phyloP scores from a whole-genome alignment of 1,140 invertebrate genomes.

The Zaprionus kolodkinae region DNA sequence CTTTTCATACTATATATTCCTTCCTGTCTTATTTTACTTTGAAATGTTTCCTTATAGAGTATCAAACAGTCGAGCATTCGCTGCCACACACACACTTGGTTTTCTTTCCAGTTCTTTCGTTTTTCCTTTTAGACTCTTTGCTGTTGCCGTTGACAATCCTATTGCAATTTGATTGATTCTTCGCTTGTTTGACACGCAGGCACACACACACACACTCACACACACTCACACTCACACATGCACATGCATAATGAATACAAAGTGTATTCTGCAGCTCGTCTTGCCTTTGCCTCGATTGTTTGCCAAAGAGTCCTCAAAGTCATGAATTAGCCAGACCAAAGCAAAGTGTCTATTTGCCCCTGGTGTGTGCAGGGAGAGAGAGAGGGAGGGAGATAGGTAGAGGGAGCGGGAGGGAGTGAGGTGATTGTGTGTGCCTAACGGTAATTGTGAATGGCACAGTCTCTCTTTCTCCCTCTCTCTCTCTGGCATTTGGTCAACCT shows the following conservation, averaged over 20 bases:
- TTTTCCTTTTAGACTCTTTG: conserved; percentile 48
- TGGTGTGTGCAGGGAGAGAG: neutral
- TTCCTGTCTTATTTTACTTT: no score
- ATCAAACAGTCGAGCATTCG: neutral
- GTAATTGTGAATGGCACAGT: conserved; percentile 64
- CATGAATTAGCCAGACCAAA: conserved; percentile 71
- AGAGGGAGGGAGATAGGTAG: neutral
- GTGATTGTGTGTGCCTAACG: conserved; percentile 52
- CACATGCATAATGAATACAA: conserved; percentile 70
- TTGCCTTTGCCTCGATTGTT: conserved; percentile 58
- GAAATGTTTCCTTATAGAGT: neutral
- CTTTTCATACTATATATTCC: neutral
- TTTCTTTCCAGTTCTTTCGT: conserved; percentile 24
- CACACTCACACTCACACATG: neutral
- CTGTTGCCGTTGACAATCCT: conserved; percentile 50
- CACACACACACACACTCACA: conserved; percentile 25
- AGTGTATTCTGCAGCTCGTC: conserved; percentile 49
- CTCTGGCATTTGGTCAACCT: conserved; percentile 15
- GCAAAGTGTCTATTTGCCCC: conserved; percentile 56
- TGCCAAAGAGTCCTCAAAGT: conserved; percentile 70
- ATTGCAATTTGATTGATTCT: conserved; percentile 79
- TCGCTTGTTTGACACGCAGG: conserved; percentile 63
- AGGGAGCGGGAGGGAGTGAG: neutral
- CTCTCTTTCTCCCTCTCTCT: neutral
- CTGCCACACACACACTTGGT: no score